A percentile compares a stretch with the other conserved stretches of the same genome.
These are phyloP conservation scores for Camponotus pennsylvanicus DNA, from an alignment of 1,140 invertebrate species.

Conservation along the genomic window DNA sequence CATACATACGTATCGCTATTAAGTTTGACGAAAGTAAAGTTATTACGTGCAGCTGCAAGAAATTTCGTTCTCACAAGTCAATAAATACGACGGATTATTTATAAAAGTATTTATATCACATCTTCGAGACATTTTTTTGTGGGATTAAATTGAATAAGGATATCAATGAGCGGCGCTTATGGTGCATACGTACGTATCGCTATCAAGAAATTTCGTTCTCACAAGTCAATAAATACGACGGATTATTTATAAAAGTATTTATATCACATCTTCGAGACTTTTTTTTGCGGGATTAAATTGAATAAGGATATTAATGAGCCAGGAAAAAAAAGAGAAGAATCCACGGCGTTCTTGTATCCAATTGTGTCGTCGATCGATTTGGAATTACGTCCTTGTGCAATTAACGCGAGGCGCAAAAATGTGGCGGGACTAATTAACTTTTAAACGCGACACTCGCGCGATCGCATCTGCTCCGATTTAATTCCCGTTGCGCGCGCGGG, in stretches of 20 bases:
- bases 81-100: slow-evolving; percentile 3
- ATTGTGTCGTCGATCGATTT: slow-evolving; percentile 25
- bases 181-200: slow-evolving; percentile 25
- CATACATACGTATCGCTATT: slow-evolving; percentile 46
- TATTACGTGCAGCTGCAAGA: slow-evolving; percentile 30
- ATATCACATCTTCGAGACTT: not conserved
- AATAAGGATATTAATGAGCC: not conserved
- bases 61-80: not conserved
- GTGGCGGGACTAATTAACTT: slow-evolving; percentile 54
- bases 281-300: not conserved
- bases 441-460: slow-evolving; percentile 34
- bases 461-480: slow-evolving; percentile 49
- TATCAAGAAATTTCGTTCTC: slow-evolving; percentile 24
- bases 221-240: not conserved
- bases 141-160: no score
- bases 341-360: not conserved
- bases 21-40: slow-evolving; percentile 31
- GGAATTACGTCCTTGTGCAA: slow-evolving; percentile 24
- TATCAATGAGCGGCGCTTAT: not conserved
- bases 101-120: not conserved
- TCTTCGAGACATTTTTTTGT: not conserved
- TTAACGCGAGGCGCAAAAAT: slow-evolving; percentile 41
- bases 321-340: not conserved
- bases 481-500: slow-evolving; percentile 3
- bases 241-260: slow-evolving; percentile 21